These are phyloP conservation scores for Brachionus manjavacas DNA, from an alignment of 1,140 invertebrate genomes.

Conservation along the genomic window DNA sequence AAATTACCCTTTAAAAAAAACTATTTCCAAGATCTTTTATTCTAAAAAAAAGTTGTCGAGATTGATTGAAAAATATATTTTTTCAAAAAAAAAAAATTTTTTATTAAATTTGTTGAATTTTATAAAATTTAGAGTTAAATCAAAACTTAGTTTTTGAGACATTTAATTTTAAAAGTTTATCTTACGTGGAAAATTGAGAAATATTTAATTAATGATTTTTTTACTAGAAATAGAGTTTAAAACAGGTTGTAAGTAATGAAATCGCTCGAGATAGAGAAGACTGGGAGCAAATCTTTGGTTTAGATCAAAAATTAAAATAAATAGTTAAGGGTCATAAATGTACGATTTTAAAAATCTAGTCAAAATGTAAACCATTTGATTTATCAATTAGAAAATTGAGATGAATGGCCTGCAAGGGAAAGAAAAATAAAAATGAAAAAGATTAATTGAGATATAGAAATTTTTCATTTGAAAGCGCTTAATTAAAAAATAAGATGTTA, in stretches of 20 bases:
- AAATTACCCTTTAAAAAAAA: too few species aligned
- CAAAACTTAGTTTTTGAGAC: neutral
- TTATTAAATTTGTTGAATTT: neutral
- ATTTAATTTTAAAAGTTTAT: neutral
- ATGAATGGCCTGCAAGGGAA: neutral
- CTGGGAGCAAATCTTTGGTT: neutral
- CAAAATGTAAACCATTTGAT: constrained; percentile 4
- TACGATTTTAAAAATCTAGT: neutral
- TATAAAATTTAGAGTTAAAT: neutral
- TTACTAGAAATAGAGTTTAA: too few species aligned
- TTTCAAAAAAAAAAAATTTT: too few species aligned
- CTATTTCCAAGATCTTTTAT: too few species aligned
- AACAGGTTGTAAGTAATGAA: neutral
- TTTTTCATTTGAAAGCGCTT: neutral
- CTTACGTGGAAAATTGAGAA: too few species aligned
- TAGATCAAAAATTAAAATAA: neutral
- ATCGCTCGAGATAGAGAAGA: neutral
- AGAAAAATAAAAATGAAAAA: neutral
- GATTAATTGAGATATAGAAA: constrained; percentile 5
- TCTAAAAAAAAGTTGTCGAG: too few species aligned
- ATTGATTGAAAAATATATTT: too few species aligned
- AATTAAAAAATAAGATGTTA: neutral
- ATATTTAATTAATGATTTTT: too few species aligned
- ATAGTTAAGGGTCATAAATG: neutral
- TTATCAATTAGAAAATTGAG: neutral